A percentile compares a stretch with the other conserved stretches of the same genome.
Evolutionary conservation across 2,113 vertebrate genomes (phyloP).

Genomic region (Rhabdomys dilectus): DNA sequence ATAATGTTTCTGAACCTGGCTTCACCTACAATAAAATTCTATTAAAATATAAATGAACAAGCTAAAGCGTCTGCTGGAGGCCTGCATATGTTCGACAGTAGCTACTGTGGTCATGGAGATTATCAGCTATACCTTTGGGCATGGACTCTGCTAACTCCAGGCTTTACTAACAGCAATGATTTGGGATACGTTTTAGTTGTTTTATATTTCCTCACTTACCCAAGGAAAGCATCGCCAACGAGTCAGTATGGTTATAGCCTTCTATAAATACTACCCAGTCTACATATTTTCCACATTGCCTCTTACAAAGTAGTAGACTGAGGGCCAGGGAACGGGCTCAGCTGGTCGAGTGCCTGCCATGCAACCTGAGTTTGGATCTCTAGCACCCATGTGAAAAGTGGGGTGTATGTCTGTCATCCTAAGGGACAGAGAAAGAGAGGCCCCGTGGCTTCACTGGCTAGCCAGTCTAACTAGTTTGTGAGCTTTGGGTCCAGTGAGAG

Average conservation of each 20-base stretch:
- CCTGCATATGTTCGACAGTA: neutral
- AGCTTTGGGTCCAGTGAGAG: neutral
- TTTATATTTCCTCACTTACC: slow-evolving; percentile 1
- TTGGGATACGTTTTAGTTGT: neutral
- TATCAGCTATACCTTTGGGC: neutral
- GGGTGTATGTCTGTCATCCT: neutral
- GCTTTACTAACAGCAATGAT: neutral
- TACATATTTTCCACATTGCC: neutral
- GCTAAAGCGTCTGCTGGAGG: neutral
- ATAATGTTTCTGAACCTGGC: neutral
- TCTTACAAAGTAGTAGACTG: neutral
- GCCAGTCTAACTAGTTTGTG: neutral
- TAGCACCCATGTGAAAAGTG: neutral
- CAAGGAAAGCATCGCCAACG: neutral
- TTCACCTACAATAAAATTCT: slow-evolving; percentile 44
- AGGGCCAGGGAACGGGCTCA: neutral
- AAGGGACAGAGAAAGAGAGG: neutral
- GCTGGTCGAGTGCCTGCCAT: neutral
- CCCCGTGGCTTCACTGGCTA: neutral
- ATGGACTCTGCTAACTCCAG: neutral
- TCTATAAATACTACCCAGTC: slow-evolving; percentile 4
- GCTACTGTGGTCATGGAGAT: neutral
- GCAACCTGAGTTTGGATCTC: neutral
- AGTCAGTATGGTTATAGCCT: neutral
- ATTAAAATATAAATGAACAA: neutral